These are phyloP conservation scores for Amorpha juglandis DNA, from an alignment of 2,888 invertebrate species.

Conservation along the genomic window DNA sequence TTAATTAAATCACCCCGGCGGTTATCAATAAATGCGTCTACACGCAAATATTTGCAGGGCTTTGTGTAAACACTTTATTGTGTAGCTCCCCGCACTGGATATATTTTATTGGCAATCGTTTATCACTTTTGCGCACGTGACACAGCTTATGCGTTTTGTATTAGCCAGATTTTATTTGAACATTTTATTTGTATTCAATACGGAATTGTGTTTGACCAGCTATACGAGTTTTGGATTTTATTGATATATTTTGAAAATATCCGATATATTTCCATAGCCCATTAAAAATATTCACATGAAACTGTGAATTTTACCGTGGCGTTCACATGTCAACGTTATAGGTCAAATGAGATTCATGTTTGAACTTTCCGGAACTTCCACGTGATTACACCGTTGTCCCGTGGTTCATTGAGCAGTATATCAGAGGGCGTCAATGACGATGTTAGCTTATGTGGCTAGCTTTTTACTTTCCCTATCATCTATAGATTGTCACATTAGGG, in stretches of 20 bases:
- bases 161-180: slow-evolving; percentile 25
- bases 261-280: not conserved
- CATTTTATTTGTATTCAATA: slow-evolving; percentile 28
- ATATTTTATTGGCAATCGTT: slow-evolving; percentile 72
- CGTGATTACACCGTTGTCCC: slow-evolving; percentile 8
- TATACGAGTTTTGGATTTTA: not conserved
- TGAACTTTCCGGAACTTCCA: slow-evolving; percentile 17
- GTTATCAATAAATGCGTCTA: slow-evolving; percentile 46
- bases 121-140: slow-evolving; percentile 60
- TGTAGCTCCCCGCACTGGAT: slow-evolving; percentile 59
- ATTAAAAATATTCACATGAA: not conserved
- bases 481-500: not conserved
- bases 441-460: not conserved
- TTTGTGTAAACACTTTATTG: slow-evolving; percentile 67
- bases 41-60: slow-evolving; percentile 69
- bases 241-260: too few species aligned
- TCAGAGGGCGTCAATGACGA: slow-evolving; percentile 11
- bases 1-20: slow-evolving; percentile 73
- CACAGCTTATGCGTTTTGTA: slow-evolving; percentile 36
- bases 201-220: not conserved
- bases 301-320: not conserved
- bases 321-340: not conserved
- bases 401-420: slow-evolving; percentile 15
- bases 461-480: not conserved
- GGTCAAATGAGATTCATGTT: slow-evolving; percentile 22